phyloP scores from a whole-genome alignment of 2,888 invertebrate species.

The Synergus laeviventris region DNA sequence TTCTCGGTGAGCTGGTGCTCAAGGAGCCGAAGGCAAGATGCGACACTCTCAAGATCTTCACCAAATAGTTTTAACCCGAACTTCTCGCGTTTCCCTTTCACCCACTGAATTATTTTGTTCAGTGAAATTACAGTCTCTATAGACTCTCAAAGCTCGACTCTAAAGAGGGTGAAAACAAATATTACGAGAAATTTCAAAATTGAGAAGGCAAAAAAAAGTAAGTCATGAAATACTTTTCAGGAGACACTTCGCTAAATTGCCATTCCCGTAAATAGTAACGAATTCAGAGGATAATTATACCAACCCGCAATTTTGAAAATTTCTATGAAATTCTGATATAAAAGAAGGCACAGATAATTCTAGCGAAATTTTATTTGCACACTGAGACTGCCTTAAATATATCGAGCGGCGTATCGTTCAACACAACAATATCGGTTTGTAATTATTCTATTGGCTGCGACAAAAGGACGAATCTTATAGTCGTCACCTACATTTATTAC shows the following conservation, averaged over 20 bases:
- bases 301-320: neutral
- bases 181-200: neutral
- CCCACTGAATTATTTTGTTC: constrained; percentile 9
- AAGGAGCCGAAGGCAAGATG: constrained; percentile 44
- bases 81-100: constrained; percentile 35
- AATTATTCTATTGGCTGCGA: constrained; percentile 55
- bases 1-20: constrained; percentile 35
- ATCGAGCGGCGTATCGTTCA: constrained; percentile 21
- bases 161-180: neutral
- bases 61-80: constrained; percentile 35
- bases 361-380: neutral
- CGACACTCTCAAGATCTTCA: constrained; percentile 38
- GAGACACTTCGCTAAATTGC: neutral
- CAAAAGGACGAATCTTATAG: constrained; percentile 58
- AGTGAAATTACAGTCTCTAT: constrained; percentile 18
- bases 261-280: no score
- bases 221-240: neutral
- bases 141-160: neutral
- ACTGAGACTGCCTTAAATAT: constrained; percentile 15
- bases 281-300: no score
- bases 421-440: constrained; percentile 54
- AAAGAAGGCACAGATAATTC: neutral
- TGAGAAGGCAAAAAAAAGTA: neutral
- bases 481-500: constrained; percentile 65
- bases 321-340: no score